phyloP scores from a whole-genome alignment of 2,113 vertebrate species.

The Cervus canadensis region DNA sequence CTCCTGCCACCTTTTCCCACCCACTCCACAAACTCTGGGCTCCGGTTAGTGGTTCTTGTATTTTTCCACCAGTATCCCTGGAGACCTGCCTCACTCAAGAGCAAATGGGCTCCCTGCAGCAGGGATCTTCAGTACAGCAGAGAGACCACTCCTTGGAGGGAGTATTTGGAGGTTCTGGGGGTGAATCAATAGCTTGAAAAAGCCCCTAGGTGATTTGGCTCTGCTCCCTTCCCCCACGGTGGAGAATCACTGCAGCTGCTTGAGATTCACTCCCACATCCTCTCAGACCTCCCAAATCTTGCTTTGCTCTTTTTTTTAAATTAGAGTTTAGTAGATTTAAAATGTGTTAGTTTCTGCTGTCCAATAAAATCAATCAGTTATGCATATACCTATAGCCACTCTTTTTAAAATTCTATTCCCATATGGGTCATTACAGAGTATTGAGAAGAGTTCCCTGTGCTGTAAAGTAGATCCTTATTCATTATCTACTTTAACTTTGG shows the following conservation, averaged over 20 bases:
- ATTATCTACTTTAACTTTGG: not conserved
- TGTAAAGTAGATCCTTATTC: not conserved
- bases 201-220: too few species aligned
- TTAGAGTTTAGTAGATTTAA: not conserved
- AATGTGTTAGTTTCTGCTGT: not conserved
- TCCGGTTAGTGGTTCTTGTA: not conserved
- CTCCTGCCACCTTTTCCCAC: not conserved
- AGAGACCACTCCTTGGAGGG: not conserved
- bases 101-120: not conserved
- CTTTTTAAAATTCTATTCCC: not conserved
- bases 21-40: not conserved
- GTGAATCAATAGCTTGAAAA: not conserved
- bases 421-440: not conserved
- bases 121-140: not conserved
- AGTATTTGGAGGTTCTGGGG: not conserved
- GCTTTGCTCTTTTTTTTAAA: not conserved
- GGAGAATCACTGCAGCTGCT: not conserved
- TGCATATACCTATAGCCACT: not conserved
- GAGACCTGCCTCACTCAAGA: not conserved
- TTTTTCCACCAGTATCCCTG: not conserved
- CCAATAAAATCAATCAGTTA: not conserved
- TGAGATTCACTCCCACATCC: not conserved
- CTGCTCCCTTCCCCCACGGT: not conserved
- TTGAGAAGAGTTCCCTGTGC: not conserved
- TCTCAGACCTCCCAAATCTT: not conserved